Conservation (phyloP, 1,140 invertebrate genomes). For the Orchesella cincta region DNA sequence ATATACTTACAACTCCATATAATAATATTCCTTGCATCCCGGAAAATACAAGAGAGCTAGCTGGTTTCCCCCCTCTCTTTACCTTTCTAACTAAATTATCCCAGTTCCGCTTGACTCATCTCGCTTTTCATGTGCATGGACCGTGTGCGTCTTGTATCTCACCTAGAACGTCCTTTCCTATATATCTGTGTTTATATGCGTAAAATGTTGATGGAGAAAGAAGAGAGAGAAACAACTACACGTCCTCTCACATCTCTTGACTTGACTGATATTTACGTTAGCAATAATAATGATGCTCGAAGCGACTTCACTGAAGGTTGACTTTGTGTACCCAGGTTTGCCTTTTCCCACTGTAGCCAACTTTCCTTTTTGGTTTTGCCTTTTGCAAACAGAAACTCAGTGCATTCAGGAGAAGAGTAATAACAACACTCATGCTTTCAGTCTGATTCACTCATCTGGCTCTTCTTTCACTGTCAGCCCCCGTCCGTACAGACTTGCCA, state of each 20-base stretch:
- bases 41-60: neutral
- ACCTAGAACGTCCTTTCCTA: neutral
- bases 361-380: neutral
- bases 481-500: no score
- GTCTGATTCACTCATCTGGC: no score
- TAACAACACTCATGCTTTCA: neutral
- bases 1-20: neutral
- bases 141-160: slow-evolving; percentile 11
- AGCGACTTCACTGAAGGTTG: slow-evolving; percentile 16
- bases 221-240: neutral
- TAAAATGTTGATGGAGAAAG: slow-evolving; percentile 11
- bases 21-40: no score
- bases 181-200: neutral
- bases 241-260: neutral
- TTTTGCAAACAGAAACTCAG: neutral
- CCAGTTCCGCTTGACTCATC: slow-evolving; percentile 27
- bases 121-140: slow-evolving; percentile 11
- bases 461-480: no score
- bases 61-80: slow-evolving; percentile 9
- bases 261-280: neutral
- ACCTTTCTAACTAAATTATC: slow-evolving; percentile 38
- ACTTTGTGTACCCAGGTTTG: slow-evolving; percentile 11
- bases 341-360: neutral
- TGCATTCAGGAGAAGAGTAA: neutral
- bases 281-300: slow-evolving; percentile 12